phyloP scores from a whole-genome alignment of 2,888 invertebrate genomes.

The Drosophila austrosaltans region DNA sequence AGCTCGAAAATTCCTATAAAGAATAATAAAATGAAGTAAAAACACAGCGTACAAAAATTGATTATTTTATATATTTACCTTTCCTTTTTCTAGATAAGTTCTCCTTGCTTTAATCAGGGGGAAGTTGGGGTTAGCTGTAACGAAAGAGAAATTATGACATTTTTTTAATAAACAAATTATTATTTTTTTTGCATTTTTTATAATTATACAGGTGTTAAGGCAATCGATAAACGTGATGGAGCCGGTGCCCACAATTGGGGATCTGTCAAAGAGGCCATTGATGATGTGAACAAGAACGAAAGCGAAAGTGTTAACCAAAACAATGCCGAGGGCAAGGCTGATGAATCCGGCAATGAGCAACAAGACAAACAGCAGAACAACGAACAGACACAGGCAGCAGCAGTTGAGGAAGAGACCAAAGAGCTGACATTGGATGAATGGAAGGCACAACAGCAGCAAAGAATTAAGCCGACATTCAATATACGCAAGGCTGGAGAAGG shows the following conservation, averaged over 20 bases:
- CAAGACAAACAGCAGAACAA: conserved; percentile 64
- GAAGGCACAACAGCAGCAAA: conserved; percentile 92
- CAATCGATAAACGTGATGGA: conserved; percentile 97
- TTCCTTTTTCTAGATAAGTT: neutral
- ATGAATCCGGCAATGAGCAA: conserved; percentile 82
- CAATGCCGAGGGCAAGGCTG: conserved; percentile 76
- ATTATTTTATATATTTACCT: too few relatives aligned
- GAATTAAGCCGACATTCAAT: conserved; percentile 94
- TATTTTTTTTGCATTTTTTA: neutral
- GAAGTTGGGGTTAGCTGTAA: neutral
- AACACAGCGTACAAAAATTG: too few relatives aligned
- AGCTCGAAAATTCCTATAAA: neutral
- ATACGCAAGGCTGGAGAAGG: conserved; percentile 97
- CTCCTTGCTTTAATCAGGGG: neutral
- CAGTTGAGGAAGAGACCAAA: conserved; percentile 89
- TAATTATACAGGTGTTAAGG: conserved; percentile 87
- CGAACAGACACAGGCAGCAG: conserved; percentile 84
- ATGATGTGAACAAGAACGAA: conserved; percentile 84
- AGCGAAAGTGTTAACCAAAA: conserved; percentile 68
- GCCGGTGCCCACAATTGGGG: conserved; percentile 99
- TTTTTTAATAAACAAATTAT: neutral
- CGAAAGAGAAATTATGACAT: neutral
- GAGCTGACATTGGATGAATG: conserved; percentile 98
- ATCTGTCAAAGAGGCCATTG: conserved; percentile 95
- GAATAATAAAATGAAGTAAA: neutral